Evolutionary conservation across 1,140 invertebrate species (phyloP), one percentile per base, ranked within the genome.

Genomic region (Halesus radiatus): DNA sequence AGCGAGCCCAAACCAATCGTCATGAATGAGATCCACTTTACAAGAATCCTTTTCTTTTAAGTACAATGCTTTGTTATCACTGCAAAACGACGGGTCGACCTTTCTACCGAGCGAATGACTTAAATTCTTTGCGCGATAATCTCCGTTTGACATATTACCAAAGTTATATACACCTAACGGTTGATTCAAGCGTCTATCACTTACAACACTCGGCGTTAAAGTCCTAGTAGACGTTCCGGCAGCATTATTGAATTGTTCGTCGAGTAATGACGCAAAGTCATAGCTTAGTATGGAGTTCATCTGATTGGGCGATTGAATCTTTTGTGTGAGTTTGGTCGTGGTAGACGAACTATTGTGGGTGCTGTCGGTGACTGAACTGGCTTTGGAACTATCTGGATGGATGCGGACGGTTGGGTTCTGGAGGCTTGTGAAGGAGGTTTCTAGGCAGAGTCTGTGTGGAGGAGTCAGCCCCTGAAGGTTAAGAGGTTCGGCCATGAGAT

Each of bases 371-470:
- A 79, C 20, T 1, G 83, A 82, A 50, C 79, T 83, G 15, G 80
- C 70, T 15, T 81, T 75, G 8, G 81, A 80, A 64, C 81, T 84
- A 62, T 81, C 79, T 6, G 72, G 54, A 66, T 81, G 87, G 18
- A 72, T 23, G 72, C 88, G 87, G 20, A 87, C 87, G 20, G 83
- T 84, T 0, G 92, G 91, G 82, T 89, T 91, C 76, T 92, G 91
- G 5, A 93, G 85, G 68, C 92, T 94, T 3, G 94, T 94, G 86
- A 95, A 95, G 83, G 94, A 94, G 1, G 94, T 95, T 86, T 95
- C 95, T 72, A 95, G 87, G 82, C 92, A 94, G 15, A 95, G 86
- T 76, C 90, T 52, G 79, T 91, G 92, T 79, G 89, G 92, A 68
- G 89, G 90, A 77, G 88, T 91, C 81, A 87, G 80, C 16, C 68